phyloP scores from a whole-genome alignment of 2,113 vertebrate species.

The Siphamia tubifer region DNA sequence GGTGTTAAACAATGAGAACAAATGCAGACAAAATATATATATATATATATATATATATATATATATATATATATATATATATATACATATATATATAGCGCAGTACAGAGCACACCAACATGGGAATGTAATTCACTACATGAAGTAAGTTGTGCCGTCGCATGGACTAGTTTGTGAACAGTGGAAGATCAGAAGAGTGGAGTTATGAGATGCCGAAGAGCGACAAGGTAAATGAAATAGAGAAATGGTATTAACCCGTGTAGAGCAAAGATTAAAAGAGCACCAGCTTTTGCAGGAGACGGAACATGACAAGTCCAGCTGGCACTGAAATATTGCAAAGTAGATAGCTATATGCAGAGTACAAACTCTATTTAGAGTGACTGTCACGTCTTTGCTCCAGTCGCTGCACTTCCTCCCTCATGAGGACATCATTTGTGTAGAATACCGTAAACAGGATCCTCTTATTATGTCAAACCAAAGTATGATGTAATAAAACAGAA shows the following conservation, averaged over 20 bases:
- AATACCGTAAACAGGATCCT: neutral
- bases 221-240: constrained; percentile 7
- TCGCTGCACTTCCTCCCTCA: neutral
- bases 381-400: neutral
- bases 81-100: neutral
- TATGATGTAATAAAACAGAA: neutral
- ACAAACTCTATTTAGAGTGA: neutral
- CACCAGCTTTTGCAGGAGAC: constrained; percentile 15
- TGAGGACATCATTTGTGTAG: neutral
- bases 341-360: neutral
- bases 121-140: neutral
- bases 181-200: neutral
- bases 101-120: neutral
- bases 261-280: constrained; percentile 1
- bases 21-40: no score
- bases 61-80: no score
- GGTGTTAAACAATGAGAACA: no score
- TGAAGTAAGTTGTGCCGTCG: neutral
- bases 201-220: neutral
- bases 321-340: neutral
- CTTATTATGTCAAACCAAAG: neutral
- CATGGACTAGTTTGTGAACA: neutral
- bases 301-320: neutral
- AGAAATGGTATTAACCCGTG: neutral
- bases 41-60: no score